phyloP scores from a whole-genome alignment of 1,140 invertebrate species.

The Papilio aristodemus region DNA sequence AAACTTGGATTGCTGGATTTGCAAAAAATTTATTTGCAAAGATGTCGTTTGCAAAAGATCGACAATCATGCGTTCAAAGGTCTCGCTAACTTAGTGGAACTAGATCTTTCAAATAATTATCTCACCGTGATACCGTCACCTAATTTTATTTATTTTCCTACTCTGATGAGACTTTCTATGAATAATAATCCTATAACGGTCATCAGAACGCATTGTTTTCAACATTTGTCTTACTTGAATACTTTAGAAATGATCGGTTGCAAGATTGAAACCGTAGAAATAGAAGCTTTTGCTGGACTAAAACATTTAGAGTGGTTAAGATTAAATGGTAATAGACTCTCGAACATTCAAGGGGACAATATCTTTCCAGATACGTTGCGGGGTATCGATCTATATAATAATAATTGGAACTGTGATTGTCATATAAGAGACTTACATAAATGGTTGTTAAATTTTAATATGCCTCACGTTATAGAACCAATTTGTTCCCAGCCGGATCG shows the following conservation, averaged over 20 bases:
- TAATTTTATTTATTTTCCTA: constrained; percentile 88
- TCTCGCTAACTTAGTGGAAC: constrained; percentile 92
- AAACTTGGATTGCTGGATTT: constrained; percentile 90
- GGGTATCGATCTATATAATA: constrained; percentile 90
- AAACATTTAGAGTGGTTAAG: constrained; percentile 91
- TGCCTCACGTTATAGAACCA: constrained; percentile 87
- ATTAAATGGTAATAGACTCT: constrained; percentile 90
- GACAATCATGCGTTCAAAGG: constrained; percentile 90
- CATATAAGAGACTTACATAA: constrained; percentile 86
- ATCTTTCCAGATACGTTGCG: constrained; percentile 87
- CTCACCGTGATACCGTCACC: constrained; percentile 88
- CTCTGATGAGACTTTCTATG: constrained; percentile 89
- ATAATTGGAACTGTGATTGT: constrained; percentile 95
- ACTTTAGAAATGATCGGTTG: constrained; percentile 91
- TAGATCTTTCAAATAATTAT: constrained; percentile 92
- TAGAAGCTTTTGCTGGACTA: constrained; percentile 90
- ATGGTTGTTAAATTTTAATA: constrained; percentile 89
- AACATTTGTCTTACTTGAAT: constrained; percentile 86
- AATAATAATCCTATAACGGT: constrained; percentile 89
- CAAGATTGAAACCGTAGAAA: constrained; percentile 87
- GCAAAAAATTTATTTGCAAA: constrained; percentile 90
- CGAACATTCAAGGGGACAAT: constrained; percentile 84
- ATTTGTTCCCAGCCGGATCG: constrained; percentile 86
- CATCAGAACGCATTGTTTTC: constrained; percentile 88
- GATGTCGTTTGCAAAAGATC: constrained; percentile 88